Percentiles rank a stretch among this genome's conserved stretches.
Conservation (phyloP, 2,888 invertebrate genomes). For the Amphipyra berbera region DNA sequence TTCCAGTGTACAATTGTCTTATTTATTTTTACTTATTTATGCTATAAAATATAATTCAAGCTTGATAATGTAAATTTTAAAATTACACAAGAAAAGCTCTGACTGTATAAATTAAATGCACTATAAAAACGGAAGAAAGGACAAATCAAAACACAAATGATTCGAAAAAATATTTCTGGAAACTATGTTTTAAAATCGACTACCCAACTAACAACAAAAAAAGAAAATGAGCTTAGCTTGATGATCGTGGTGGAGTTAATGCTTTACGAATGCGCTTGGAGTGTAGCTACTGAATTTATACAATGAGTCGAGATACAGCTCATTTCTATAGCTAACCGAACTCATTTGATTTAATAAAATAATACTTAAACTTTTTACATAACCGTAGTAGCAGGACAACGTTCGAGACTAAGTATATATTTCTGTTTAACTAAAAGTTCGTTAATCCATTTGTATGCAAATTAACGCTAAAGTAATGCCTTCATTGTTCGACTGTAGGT, state of each 20-base stretch:
- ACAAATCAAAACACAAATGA: neutral
- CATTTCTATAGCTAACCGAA: conserved; percentile 3
- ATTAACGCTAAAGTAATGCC: conserved; percentile 51
- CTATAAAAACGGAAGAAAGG: no score
- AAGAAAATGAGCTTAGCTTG: conserved; percentile 8
- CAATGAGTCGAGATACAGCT: conserved; percentile 43
- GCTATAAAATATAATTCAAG: no score
- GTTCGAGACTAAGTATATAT: conserved; percentile 35
- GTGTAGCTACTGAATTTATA: conserved; percentile 66
- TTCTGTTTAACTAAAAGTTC: conserved; percentile 51
- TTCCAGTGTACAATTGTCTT: no score
- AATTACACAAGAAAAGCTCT: no score
- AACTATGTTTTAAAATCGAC: neutral
- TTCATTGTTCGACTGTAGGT: conserved; percentile 52
- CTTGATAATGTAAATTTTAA: no score
- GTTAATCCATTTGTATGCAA: conserved; percentile 52
- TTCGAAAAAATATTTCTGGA: neutral
- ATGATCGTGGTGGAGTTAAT: conserved; percentile 18
- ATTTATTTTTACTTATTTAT: no score
- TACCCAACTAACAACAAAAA: neutral
- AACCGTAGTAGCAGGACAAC: conserved; percentile 29
- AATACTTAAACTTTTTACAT: conserved; percentile 7
- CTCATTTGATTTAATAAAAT: neutral
- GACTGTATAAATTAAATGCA: no score
- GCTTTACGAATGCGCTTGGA: conserved; percentile 56